Percentiles rank a stretch among this genome's conserved stretches.
Conservation (phyloP, 1,140 invertebrate genomes). For the Lordiphosa mommai region DNA sequence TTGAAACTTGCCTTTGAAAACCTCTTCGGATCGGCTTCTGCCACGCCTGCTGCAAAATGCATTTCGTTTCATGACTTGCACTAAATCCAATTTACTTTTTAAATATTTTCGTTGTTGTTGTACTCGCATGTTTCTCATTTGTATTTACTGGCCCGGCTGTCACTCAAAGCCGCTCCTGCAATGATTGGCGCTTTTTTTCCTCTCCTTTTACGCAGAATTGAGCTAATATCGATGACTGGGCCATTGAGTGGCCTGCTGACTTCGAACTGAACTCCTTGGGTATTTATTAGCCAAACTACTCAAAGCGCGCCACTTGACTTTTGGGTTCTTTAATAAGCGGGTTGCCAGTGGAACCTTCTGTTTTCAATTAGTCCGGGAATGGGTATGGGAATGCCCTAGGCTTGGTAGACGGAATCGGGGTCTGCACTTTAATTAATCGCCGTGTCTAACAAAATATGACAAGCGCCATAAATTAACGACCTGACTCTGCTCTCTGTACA, state of each 20-base stretch:
- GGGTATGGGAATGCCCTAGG: slow-evolving; percentile 18
- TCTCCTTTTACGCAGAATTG: slow-evolving; percentile 58
- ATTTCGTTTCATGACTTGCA: slow-evolving; percentile 74
- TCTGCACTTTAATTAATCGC: slow-evolving; percentile 74
- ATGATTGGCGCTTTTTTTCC: slow-evolving; percentile 64
- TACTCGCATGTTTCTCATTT: slow-evolving; percentile 30
- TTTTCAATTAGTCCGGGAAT: slow-evolving; percentile 65
- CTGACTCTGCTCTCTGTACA: not conserved
- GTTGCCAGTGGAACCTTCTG: slow-evolving; percentile 50
- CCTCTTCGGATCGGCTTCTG: slow-evolving; percentile 16
- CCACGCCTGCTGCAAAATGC: slow-evolving; percentile 48
- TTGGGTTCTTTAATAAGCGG: slow-evolving; percentile 61
- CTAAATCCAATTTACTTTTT: slow-evolving; percentile 72
- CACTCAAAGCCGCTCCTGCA: slow-evolving; percentile 72
- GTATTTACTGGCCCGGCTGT: slow-evolving; percentile 43
- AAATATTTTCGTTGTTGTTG: slow-evolving; percentile 52
- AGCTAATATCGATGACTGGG: slow-evolving; percentile 75
- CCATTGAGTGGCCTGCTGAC: slow-evolving; percentile 61
- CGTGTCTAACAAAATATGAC: slow-evolving; percentile 78
- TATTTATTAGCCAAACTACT: slow-evolving; percentile 69
- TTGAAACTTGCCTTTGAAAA: slow-evolving; percentile 56
- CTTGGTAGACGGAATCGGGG: slow-evolving; percentile 11
- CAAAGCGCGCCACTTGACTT: slow-evolving; percentile 60
- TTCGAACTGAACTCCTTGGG: slow-evolving; percentile 27
- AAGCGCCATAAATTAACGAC: slow-evolving; percentile 74